Conservation (phyloP, 2,888 invertebrate genomes). For the Glaucopsyche alexis region DNA sequence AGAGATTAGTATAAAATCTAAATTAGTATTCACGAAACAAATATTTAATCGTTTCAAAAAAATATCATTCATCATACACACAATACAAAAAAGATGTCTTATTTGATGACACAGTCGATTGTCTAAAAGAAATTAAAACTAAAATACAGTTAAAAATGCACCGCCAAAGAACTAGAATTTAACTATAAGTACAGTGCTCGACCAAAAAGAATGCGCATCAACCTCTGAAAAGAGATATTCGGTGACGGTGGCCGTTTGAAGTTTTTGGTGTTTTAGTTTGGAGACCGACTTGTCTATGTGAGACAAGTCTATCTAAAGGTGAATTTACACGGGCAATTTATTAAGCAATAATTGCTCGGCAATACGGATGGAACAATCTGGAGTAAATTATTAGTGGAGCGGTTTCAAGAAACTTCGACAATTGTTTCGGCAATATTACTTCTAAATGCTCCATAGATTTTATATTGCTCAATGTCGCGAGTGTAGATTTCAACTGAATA, state of each 20-base stretch:
- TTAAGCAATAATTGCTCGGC: too few relatives aligned
- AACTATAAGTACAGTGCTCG: neutral
- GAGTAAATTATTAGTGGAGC: too few relatives aligned
- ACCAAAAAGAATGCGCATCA: neutral
- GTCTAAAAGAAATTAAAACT: conserved; percentile 11
- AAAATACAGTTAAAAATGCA: conserved; percentile 14
- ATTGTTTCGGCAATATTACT: too few relatives aligned
- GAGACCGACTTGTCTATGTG: neutral
- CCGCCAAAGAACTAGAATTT: conserved; percentile 1
- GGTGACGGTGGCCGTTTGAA: too few relatives aligned
- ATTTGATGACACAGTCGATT: neutral
- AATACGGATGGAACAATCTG: too few relatives aligned
- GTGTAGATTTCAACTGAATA: too few relatives aligned
- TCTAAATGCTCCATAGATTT: too few relatives aligned
- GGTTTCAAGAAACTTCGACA: too few relatives aligned
- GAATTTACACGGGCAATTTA: too few relatives aligned
- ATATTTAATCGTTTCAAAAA: neutral
- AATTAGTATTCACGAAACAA: neutral
- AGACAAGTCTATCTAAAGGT: too few relatives aligned
- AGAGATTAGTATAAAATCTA: neutral
- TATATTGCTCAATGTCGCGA: too few relatives aligned
- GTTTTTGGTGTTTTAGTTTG: neutral
- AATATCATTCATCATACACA: neutral
- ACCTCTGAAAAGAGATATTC: neutral
- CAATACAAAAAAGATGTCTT: neutral